A percentile compares a stretch with the other conserved stretches of the same genome.
Evolutionary conservation across 1,140 invertebrate genomes (phyloP).

Genomic region (Brachionus rotundiformis): DNA sequence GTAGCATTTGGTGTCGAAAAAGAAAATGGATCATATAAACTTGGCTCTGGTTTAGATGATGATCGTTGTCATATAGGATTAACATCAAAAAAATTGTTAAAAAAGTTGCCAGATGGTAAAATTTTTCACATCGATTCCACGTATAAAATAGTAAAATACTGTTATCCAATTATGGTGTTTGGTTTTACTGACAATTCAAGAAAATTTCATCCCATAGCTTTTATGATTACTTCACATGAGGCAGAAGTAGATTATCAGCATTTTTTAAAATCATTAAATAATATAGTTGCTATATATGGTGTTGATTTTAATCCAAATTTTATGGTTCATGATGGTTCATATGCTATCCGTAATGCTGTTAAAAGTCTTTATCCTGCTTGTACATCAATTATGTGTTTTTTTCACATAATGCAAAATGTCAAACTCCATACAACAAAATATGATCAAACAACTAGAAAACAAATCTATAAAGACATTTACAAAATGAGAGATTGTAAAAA

Average conservation of each 20-base stretch:
- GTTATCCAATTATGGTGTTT: no score
- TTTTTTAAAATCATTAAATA: slow-evolving; percentile 8
- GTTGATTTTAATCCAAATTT: neutral
- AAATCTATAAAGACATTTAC: neutral
- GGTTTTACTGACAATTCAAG: neutral
- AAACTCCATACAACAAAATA: neutral
- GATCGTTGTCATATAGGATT: no score
- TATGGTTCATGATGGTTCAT: neutral
- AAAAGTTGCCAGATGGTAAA: no score
- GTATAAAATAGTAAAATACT: no score
- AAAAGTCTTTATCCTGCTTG: neutral
- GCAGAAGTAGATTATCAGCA: neutral
- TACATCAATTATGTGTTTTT: neutral
- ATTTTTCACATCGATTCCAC: no score
- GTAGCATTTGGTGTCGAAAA: no score
- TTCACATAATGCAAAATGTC: slow-evolving; percentile 12
- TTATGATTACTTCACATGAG: neutral
- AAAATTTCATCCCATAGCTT: neutral
- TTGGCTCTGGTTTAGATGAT: neutral
- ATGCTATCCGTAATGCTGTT: neutral
- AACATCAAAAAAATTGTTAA: no score
- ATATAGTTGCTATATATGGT: neutral
- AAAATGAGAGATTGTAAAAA: neutral
- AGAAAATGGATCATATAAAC: no score
- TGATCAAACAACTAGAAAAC: neutral